Base-by-base conservation (phyloP, 2,113 vertebrate species). In the Cavia aperea region DNA sequence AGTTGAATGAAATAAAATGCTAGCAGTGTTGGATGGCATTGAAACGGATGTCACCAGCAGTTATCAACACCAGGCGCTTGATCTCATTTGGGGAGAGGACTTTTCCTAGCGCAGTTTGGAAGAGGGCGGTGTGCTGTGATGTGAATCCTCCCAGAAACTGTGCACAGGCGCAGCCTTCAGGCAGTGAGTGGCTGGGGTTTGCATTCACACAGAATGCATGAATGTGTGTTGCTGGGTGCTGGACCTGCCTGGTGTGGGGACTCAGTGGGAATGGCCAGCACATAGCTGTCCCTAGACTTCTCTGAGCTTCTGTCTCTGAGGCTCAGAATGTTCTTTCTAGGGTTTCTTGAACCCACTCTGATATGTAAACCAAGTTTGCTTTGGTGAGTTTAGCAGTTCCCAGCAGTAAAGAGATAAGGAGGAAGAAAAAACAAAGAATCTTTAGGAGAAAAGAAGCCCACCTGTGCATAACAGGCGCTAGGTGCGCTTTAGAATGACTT, bases 351-450 rank as follows among this genome's bases (percentile, higher is more conserved):
- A 97, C 97, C 97, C 88, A 90, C 97, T 97, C 96, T 97, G 98
- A 98, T 98, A 98, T 98, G 98, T 98, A 97, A 98, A 98, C 97
- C 97, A 98, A 98, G 93, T 97, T 98, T 97, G 97, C 98, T 98
- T 97, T 97, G 96, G 98, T 98, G 98, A 98, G 97, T 97, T 98
- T 97, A 97, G 97, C 97, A 96, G 97, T 97, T 98, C 97, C 97
- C 97, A 97, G 97, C 96, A 97, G 98, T 96, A 96, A 96, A 97
- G 97, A 97, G 97, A 98, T 98, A 98, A 98, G n/a, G 29, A 81
- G 13, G 46, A 1, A 0, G 3, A 2, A 51, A 91, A 19, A 46
- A 93, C 87, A 21, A 90, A 96, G 95, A 82, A 96, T 95, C 81
- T 96, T 97, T 96, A 95, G 95, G 95, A 95, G 94, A 97, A 89